These are phyloP conservation scores for Netelia virgata DNA, from an alignment of 2,888 invertebrate species.

Conservation along the genomic window DNA sequence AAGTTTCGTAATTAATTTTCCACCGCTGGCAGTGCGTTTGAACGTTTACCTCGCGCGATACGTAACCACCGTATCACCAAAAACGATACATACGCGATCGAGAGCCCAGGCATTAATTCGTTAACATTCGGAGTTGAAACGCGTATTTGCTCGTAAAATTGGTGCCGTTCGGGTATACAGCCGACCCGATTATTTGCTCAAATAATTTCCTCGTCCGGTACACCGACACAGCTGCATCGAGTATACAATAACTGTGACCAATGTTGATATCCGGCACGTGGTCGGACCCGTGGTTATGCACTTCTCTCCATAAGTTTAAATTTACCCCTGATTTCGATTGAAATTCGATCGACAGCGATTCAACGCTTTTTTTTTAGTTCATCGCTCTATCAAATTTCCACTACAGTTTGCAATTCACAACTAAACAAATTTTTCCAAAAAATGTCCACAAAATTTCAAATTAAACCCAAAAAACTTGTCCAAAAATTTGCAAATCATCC, in stretches of 20 bases:
- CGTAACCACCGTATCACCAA: constrained; percentile 57
- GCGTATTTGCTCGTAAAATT: constrained; percentile 82
- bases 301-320: constrained; percentile 17
- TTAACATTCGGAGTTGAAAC: constrained; percentile 76
- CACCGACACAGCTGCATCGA: constrained; percentile 2
- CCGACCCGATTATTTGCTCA: constrained; percentile 79
- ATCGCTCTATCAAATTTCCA: not conserved
- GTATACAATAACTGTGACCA: constrained; percentile 60
- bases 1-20: constrained; percentile 79
- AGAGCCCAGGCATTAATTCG: constrained; percentile 79
- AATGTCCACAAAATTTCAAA: not conserved
- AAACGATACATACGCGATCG: constrained; percentile 53
- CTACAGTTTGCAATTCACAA: no score
- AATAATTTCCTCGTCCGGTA: constrained; percentile 77
- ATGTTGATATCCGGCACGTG: constrained; percentile 65
- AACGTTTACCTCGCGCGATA: constrained; percentile 75
- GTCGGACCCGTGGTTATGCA: constrained; percentile 55
- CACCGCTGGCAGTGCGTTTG: constrained; percentile 74
- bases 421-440: not conserved
- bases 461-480: not conserved
- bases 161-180: constrained; percentile 68
- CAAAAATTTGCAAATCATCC: not conserved
- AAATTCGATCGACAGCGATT: not conserved
- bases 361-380: not conserved
- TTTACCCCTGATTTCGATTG: constrained; percentile 30